phyloP scores from a whole-genome alignment of 2,113 vertebrate genomes.

The Notothenia rossii region DNA sequence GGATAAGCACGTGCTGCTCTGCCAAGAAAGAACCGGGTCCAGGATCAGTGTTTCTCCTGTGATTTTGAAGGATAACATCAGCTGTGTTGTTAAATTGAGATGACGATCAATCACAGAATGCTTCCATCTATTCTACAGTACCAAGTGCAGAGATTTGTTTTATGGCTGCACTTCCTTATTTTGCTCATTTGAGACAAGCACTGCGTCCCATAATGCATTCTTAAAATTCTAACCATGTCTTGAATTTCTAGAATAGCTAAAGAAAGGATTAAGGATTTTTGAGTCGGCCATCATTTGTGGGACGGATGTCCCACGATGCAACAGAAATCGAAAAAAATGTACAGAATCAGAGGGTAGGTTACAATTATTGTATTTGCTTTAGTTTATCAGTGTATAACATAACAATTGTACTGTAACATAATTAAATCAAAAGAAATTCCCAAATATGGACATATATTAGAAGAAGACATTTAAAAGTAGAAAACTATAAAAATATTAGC shows the following conservation, averaged over 20 bases:
- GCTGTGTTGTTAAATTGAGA: slow-evolving; percentile 12
- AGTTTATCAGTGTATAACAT: too few species aligned
- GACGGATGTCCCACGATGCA: slow-evolving; percentile 1
- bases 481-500: too few species aligned
- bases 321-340: neutral
- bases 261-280: neutral
- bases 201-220: neutral
- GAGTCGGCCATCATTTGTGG: neutral
- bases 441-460: too few species aligned
- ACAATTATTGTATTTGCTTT: too few species aligned
- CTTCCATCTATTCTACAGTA: slow-evolving; percentile 12
- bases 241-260: neutral
- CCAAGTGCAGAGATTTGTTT: slow-evolving; percentile 18
- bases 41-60: slow-evolving; percentile 22
- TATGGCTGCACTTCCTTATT: slow-evolving; percentile 9
- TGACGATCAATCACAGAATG: slow-evolving; percentile 41
- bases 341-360: neutral
- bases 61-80: slow-evolving; percentile 60
- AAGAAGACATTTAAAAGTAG: too few species aligned
- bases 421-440: too few species aligned
- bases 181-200: slow-evolving; percentile 5
- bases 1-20: slow-evolving; percentile 71
- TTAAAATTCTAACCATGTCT: neutral
- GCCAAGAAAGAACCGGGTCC: slow-evolving; percentile 45
- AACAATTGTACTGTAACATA: too few species aligned